Conservation (phyloP, 2,888 invertebrate species). For the Globia sparganii region DNA sequence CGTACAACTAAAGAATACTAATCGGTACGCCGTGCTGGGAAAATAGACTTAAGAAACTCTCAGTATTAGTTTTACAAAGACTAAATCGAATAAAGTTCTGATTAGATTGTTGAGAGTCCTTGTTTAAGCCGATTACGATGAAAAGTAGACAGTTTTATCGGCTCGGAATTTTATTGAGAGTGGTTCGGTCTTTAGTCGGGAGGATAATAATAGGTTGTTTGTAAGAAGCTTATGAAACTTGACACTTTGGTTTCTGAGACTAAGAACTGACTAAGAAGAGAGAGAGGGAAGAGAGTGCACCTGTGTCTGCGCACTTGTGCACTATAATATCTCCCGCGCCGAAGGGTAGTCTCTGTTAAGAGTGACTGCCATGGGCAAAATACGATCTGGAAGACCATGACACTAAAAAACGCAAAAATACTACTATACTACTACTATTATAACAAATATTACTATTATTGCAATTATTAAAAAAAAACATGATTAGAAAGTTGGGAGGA, state of each 20-base stretch:
- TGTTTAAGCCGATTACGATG: slow-evolving; percentile 52
- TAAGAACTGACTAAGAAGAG: too few relatives aligned
- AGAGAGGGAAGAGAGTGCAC: too few relatives aligned
- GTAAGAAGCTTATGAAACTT: slow-evolving; percentile 2
- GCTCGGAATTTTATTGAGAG: slow-evolving; percentile 27
- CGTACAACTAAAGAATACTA: slow-evolving; percentile 50
- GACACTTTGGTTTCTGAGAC: neutral
- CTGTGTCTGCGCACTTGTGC: too few relatives aligned
- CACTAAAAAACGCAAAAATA: neutral
- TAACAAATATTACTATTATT: too few relatives aligned
- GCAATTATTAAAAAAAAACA: too few relatives aligned
- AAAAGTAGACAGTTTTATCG: slow-evolving; percentile 32
- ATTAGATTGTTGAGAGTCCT: slow-evolving; percentile 49
- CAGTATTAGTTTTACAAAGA: slow-evolving; percentile 40
- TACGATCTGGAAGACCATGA: too few relatives aligned
- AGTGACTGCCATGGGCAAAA: too few relatives aligned
- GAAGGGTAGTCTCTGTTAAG: too few relatives aligned
- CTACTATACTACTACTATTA: neutral
- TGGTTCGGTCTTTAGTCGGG: slow-evolving; percentile 3
- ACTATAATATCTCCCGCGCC: too few relatives aligned
- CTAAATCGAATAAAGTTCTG: slow-evolving; percentile 51
- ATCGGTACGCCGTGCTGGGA: slow-evolving; percentile 50
- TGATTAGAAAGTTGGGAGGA: too few relatives aligned
- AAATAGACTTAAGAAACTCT: slow-evolving; percentile 41
- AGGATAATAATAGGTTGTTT: slow-evolving; percentile 1